Evolutionary conservation across 2,113 vertebrate genomes (phyloP).

Genomic region (Anser cygnoides): DNA sequence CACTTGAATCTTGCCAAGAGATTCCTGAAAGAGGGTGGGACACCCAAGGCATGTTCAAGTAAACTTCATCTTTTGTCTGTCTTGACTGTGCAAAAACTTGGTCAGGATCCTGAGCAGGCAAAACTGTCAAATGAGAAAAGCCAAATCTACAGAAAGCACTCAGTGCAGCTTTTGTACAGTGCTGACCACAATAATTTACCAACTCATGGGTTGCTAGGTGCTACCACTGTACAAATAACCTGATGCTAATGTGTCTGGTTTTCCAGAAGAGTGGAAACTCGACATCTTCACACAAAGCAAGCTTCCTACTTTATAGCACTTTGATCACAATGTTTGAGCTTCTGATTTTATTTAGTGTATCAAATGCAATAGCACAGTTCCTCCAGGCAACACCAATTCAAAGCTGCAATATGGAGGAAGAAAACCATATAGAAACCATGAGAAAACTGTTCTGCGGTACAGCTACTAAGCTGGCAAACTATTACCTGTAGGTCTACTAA

Average conservation of each 20-base stretch:
- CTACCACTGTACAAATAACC: neutral
- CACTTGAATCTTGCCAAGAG: neutral
- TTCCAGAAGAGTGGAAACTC: neutral
- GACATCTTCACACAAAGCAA: neutral
- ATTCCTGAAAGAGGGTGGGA: neutral
- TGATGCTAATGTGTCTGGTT: neutral
- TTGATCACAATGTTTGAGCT: neutral
- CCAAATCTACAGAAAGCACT: neutral
- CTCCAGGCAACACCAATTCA: neutral
- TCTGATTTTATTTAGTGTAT: neutral
- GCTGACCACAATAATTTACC: neutral
- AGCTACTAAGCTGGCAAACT: neutral
- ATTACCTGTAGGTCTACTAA: neutral
- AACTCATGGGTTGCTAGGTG: neutral
- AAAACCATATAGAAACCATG: neutral
- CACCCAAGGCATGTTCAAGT: neutral
- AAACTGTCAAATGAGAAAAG: neutral
- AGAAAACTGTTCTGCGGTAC: neutral
- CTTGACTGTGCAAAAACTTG: neutral
- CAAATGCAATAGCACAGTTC: neutral
- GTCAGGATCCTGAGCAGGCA: neutral
- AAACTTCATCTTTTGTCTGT: neutral
- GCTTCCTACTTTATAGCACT: neutral
- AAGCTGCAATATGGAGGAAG: neutral
- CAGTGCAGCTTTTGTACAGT: neutral